Evolutionary conservation across 2,888 invertebrate species (phyloP).

Genomic region (Latheticus oryzae): DNA sequence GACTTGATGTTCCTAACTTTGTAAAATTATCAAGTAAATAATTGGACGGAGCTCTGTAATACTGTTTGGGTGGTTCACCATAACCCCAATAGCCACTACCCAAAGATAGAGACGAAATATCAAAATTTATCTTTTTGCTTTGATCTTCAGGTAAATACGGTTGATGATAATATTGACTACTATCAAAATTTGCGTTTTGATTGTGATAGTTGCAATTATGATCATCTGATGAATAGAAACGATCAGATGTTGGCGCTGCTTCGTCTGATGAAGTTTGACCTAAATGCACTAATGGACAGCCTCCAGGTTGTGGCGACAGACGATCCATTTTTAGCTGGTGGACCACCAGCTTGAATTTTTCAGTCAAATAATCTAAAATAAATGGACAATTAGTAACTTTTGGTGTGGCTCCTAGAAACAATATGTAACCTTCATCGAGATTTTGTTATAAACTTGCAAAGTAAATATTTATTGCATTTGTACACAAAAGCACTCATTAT

Average conservation of each 20-base stretch:
- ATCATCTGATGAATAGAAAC: slow-evolving; percentile 49
- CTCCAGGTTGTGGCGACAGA: slow-evolving; percentile 65
- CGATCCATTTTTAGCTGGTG: slow-evolving; percentile 54
- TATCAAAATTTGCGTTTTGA: slow-evolving; percentile 51
- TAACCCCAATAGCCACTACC: slow-evolving; percentile 63
- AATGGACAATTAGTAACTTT: slow-evolving; percentile 8
- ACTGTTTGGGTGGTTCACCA: slow-evolving; percentile 56
- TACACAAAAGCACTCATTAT: not conserved
- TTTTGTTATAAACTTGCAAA: not conserved
- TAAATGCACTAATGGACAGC: slow-evolving; percentile 72
- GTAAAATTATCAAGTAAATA: slow-evolving; percentile 64
- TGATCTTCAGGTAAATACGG: slow-evolving; percentile 60
- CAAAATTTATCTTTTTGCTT: too few relatives aligned
- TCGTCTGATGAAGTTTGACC: slow-evolving; percentile 66
- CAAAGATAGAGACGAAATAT: slow-evolving; percentile 62
- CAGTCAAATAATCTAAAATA: not conserved
- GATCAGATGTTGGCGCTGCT: slow-evolving; percentile 50
- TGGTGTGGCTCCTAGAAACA: not conserved
- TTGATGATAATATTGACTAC: slow-evolving; percentile 52
- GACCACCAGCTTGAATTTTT: slow-evolving; percentile 3
- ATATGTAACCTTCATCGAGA: slow-evolving; percentile 27
- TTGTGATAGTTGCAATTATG: slow-evolving; percentile 52
- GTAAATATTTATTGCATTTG: not conserved
- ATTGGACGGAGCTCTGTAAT: slow-evolving; percentile 55
- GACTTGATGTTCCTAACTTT: slow-evolving; percentile 69